Percentiles rank a stretch among this genome's conserved stretches.
Evolutionary conservation across 2,797 vertebrate genomes (phyloP).

Genomic region (Selene dorsalis): DNA sequence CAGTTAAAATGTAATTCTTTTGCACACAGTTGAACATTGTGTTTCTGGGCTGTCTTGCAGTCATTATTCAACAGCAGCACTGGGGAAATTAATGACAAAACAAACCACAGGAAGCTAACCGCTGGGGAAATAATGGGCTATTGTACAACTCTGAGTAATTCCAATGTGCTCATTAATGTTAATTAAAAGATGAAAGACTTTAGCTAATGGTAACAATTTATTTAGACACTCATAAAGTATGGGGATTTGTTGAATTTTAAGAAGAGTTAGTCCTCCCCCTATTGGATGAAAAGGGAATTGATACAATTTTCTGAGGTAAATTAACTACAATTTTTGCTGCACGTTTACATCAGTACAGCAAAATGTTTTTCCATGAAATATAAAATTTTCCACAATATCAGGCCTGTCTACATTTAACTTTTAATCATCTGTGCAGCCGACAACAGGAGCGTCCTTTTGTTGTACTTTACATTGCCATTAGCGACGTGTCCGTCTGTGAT

Average conservation of each 20-base stretch:
- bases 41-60: slow-evolving; percentile 19
- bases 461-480: slow-evolving; percentile 42
- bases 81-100: slow-evolving; percentile 40
- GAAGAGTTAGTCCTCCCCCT: slow-evolving; percentile 72
- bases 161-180: slow-evolving; percentile 48
- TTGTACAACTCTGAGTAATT: slow-evolving; percentile 42
- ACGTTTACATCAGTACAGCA: slow-evolving; percentile 4
- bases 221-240: slow-evolving; percentile 27
- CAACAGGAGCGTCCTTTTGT: slow-evolving; percentile 46
- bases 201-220: slow-evolving; percentile 43
- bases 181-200: slow-evolving; percentile 63
- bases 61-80: slow-evolving; percentile 30
- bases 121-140: slow-evolving; percentile 37
- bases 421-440: slow-evolving; percentile 1
- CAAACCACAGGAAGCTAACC: slow-evolving; percentile 43
- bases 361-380: not conserved
- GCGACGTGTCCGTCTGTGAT: slow-evolving; percentile 45
- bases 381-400: not conserved
- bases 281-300: slow-evolving; percentile 63
- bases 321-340: not conserved
- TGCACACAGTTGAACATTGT: slow-evolving; percentile 4
- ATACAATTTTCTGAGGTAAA: not conserved
- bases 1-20: not conserved
- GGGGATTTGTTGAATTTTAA: slow-evolving; percentile 37
- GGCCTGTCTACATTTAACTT: slow-evolving; percentile 1